These are phyloP conservation scores for Rotaria magnacalcarata DNA, from an alignment of 2,888 invertebrate species.

Conservation along the genomic window DNA sequence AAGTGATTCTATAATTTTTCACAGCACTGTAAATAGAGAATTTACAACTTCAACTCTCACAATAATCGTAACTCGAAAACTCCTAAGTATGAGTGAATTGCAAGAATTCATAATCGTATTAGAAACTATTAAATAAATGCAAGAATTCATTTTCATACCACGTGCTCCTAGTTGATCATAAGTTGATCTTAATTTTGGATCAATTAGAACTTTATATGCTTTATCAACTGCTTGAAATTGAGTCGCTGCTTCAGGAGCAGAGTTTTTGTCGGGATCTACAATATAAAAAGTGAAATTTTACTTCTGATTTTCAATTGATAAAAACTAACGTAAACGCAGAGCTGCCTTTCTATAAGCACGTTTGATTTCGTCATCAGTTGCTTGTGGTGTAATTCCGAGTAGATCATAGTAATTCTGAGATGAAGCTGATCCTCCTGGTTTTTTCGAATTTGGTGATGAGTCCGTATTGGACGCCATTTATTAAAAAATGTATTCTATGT, in stretches of 20 bases:
- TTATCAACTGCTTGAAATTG: conserved; percentile 22
- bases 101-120: too few species aligned
- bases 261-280: not conserved
- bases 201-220: not conserved
- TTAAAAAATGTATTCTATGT: not conserved
- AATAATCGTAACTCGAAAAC: too few species aligned
- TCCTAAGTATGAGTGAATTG: too few species aligned
- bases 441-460: not conserved
- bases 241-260: not conserved
- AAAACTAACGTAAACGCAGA: not conserved
- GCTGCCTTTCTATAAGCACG: conserved; percentile 25
- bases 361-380: conserved; percentile 15
- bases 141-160: not conserved
- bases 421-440: not conserved
- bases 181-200: not conserved
- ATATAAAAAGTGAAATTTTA: not conserved
- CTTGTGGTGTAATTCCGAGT: not conserved
- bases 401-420: not conserved
- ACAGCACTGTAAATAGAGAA: too few species aligned
- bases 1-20: too few species aligned
- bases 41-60: too few species aligned
- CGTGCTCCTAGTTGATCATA: conserved; percentile 3
- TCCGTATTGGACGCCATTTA: not conserved
- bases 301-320: not conserved
- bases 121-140: too few species aligned